Evolutionary conservation across 2,113 vertebrate genomes (phyloP).

Genomic region (Ctenodactylus gundi): DNA sequence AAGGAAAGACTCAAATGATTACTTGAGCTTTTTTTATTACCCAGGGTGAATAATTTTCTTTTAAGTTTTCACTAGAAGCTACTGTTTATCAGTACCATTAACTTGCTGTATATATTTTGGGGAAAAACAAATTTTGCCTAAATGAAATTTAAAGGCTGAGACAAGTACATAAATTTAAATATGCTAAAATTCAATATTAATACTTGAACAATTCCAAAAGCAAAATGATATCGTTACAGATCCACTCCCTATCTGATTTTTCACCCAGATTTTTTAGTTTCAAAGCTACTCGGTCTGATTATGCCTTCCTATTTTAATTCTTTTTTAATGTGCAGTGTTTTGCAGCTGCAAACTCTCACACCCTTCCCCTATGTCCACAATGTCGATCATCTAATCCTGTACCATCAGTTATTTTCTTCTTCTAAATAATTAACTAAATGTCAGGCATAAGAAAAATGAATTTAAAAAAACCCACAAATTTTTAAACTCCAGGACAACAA

Average conservation of each 20-base stretch:
- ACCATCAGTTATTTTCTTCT: constrained; percentile 29
- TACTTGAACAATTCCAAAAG: neutral
- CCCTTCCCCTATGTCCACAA: neutral
- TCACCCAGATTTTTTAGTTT: constrained; percentile 44
- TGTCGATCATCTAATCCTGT: constrained; percentile 5
- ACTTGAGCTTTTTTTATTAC: constrained; percentile 14
- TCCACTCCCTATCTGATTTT: neutral
- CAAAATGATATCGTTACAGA: neutral
- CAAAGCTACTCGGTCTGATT: constrained; percentile 31
- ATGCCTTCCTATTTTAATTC: too few relatives aligned
- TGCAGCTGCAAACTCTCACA: neutral
- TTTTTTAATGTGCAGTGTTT: constrained; percentile 33
- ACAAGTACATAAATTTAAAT: neutral
- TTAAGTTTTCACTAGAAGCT: neutral
- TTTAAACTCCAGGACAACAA: neutral
- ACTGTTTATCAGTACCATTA: neutral
- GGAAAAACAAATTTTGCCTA: neutral
- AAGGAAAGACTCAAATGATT: neutral
- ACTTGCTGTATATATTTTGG: neutral
- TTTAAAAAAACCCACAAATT: neutral
- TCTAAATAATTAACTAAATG: constrained; percentile 36
- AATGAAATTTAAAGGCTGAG: neutral
- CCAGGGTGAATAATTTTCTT: neutral
- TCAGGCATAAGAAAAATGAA: neutral
- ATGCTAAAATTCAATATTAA: neutral